These are phyloP conservation scores for Athrips mouffetella DNA, from an alignment of 2,888 invertebrate species.

Conservation along the genomic window DNA sequence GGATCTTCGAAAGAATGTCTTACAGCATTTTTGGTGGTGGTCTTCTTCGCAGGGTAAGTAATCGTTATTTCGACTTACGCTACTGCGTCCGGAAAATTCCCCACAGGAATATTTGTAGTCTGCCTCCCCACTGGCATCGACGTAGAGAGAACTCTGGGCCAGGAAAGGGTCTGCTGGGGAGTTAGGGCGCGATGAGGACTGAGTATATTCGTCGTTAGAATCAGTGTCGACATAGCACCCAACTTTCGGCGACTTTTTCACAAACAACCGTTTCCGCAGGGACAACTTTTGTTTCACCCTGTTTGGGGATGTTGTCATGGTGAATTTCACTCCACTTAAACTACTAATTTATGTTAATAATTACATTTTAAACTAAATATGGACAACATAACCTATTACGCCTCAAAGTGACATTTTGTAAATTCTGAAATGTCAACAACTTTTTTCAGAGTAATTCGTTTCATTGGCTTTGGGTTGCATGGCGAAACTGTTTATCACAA, in stretches of 20 bases:
- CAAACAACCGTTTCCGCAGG: constrained; percentile 68
- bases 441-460: neutral
- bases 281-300: constrained; percentile 72
- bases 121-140: constrained; percentile 43
- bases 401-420: constrained; percentile 49
- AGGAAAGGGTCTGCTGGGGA: constrained; percentile 71
- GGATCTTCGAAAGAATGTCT: constrained; percentile 65
- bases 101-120: constrained; percentile 42
- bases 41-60: constrained; percentile 53
- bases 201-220: constrained; percentile 65
- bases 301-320: constrained; percentile 72
- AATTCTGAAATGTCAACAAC: constrained; percentile 34
- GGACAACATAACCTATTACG: constrained; percentile 66
- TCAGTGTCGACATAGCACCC: constrained; percentile 73
- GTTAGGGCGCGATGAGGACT: constrained; percentile 65
- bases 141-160: constrained; percentile 60
- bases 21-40: constrained; percentile 60
- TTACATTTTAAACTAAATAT: constrained; percentile 71
- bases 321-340: constrained; percentile 57
- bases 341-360: constrained; percentile 67
- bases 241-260: constrained; percentile 75
- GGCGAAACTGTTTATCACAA: no score
- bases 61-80: constrained; percentile 37
- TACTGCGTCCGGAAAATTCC: constrained; percentile 42
- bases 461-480: neutral